Percentiles rank a stretch among this genome's conserved stretches.
phyloP scores from a whole-genome alignment of 2,113 vertebrate genomes.

The Sorex araneus region DNA sequence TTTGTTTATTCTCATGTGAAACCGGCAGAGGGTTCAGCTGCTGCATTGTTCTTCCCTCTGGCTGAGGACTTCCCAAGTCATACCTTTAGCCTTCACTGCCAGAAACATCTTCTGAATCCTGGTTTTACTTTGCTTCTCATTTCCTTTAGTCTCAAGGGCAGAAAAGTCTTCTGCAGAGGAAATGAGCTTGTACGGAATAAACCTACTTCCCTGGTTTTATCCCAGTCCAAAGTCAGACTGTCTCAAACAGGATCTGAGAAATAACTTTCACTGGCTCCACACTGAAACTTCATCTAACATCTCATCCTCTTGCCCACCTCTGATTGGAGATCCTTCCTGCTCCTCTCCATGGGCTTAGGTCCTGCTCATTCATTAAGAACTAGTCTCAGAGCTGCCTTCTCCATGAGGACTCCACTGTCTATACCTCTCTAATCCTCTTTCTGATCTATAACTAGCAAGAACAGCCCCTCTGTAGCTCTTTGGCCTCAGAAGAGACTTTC shows the following conservation, averaged over 20 bases:
- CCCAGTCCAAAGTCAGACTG: slow-evolving; percentile 6
- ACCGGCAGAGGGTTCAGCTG: background rate
- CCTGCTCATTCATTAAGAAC: slow-evolving; percentile 39
- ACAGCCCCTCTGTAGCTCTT: background rate
- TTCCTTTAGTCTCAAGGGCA: slow-evolving; percentile 38
- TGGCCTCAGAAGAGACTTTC: background rate
- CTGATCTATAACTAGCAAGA: background rate
- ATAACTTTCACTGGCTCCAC: slow-evolving; percentile 24
- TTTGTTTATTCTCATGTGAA: background rate
- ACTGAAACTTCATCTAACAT: background rate
- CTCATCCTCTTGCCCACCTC: background rate
- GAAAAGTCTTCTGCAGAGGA: slow-evolving; percentile 5
- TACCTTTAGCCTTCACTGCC: background rate
- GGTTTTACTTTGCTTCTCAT: slow-evolving; percentile 22
- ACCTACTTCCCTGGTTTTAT: slow-evolving; percentile 46
- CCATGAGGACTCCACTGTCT: background rate
- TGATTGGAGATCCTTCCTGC: background rate
- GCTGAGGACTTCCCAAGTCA: background rate
- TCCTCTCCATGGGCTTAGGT: background rate
- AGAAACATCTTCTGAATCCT: background rate
- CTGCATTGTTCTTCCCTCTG: background rate
- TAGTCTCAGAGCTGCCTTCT: slow-evolving; percentile 27
- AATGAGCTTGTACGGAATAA: slow-evolving; percentile 2
- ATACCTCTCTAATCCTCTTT: background rate
- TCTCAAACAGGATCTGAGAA: slow-evolving; percentile 57